Evolutionary conservation across 2,797 vertebrate genomes (phyloP).

Genomic region (Geotrypetes seraphini): DNA sequence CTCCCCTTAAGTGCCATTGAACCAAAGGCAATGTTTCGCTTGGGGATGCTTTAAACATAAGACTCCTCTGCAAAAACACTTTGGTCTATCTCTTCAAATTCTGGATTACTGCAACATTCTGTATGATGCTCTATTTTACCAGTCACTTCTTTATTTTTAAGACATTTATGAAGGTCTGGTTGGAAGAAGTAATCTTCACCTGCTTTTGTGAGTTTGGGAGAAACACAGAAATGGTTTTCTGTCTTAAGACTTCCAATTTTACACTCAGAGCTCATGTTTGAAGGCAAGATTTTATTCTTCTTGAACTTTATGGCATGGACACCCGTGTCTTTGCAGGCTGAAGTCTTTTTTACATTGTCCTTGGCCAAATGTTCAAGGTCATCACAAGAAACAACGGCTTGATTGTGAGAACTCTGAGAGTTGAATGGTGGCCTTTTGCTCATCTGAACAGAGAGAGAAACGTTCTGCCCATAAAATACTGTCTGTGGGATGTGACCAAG

Average conservation of each 20-base stretch:
- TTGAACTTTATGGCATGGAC: conserved; percentile 7
- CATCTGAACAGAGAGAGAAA: conserved; percentile 29
- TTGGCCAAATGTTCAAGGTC: conserved; percentile 8
- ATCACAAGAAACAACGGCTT: conserved; percentile 1
- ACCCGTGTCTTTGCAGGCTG: conserved; percentile 1
- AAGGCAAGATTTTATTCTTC: conserved; percentile 4
- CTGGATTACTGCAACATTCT: conserved; percentile 60
- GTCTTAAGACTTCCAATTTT: conserved; percentile 28
- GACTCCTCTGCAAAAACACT: conserved; percentile 72
- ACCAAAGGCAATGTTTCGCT: no score
- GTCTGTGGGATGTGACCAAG: conserved; percentile 39
- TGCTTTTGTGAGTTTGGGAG: conserved; percentile 42
- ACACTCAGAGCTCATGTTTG: conserved; percentile 18
- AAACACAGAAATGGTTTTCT: conserved; percentile 38
- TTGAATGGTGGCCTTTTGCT: conserved; percentile 47
- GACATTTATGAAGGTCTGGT: conserved; percentile 38
- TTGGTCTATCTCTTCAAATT: conserved; percentile 69
- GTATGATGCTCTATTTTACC: conserved; percentile 60
- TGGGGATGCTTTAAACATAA: conserved; percentile 59
- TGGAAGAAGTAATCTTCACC: conserved; percentile 52
- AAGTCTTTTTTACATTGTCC: conserved; percentile 17
- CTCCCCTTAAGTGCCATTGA: no score
- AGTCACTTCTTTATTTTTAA: conserved; percentile 49
- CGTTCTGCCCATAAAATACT: conserved; percentile 53
- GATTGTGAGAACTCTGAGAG: conserved; percentile 45